phyloP scores from a whole-genome alignment of 53 echinoderm and acorn worm species.

The Glandiceps talaboti region DNA sequence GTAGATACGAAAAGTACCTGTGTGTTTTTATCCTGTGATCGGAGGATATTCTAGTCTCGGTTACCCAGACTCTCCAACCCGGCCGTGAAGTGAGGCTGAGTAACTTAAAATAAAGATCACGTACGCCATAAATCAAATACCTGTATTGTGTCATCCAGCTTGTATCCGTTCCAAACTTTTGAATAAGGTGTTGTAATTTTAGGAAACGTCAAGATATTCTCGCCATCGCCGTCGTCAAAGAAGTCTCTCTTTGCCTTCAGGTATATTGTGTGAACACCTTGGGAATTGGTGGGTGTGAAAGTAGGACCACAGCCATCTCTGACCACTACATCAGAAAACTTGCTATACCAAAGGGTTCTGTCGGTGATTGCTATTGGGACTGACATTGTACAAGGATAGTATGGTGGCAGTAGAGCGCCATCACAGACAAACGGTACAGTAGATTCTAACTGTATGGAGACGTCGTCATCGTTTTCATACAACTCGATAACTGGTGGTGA shows the following conservation, averaged over 20 bases:
- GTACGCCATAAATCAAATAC: too few species aligned
- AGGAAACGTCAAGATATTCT: not conserved
- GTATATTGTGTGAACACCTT: not conserved
- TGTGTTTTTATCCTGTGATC: too few species aligned
- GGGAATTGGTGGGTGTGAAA: not conserved
- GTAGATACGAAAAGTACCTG: too few species aligned
- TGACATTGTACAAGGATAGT: not conserved
- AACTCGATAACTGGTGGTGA: not conserved
- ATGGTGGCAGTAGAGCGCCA: not conserved
- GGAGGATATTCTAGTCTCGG: too few species aligned
- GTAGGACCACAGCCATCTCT: not conserved
- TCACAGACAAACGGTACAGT: not conserved
- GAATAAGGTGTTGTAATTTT: not conserved
- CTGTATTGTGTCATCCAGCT: too few species aligned
- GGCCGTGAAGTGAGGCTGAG: too few species aligned
- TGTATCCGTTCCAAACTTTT: not conserved
- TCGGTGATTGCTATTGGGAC: not conserved
- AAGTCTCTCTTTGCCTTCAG: not conserved
- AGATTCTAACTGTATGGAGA: not conserved
- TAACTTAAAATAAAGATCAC: too few species aligned
- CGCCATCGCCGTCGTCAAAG: not conserved
- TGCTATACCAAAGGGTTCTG: not conserved
- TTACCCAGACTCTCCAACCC: too few species aligned
- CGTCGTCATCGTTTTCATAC: not conserved
- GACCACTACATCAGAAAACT: not conserved